A percentile compares a stretch with the other conserved stretches of the same genome.
phyloP scores from a whole-genome alignment of 37 sponge, comb jelly and placozoan genomes.

The Chondrilla cf. caribensis region DNA sequence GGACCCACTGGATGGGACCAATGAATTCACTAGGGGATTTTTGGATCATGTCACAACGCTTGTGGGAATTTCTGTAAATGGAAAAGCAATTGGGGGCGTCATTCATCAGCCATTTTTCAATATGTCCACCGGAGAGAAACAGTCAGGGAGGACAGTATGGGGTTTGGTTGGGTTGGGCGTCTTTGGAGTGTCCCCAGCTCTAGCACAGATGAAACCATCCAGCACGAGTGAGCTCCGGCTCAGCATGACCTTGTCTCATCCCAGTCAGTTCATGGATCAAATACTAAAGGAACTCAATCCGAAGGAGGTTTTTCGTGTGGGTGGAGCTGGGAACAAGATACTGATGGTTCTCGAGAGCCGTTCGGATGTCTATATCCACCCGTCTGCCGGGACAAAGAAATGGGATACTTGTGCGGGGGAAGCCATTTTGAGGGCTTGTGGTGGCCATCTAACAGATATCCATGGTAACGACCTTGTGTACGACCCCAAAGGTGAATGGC shows the following conservation, averaged over 20 bases:
- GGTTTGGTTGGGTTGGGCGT: conserved; percentile 82
- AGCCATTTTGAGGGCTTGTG: conserved; percentile 69
- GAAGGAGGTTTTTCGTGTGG: conserved; percentile 33
- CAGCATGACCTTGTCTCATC: conserved; percentile 64
- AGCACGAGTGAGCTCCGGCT: conserved; percentile 11
- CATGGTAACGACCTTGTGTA: conserved; percentile 64
- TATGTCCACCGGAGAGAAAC: neutral
- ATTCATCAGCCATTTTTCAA: conserved; percentile 87
- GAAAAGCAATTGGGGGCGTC: conserved; percentile 84
- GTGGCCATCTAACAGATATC: conserved; percentile 80
- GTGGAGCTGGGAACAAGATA: conserved; percentile 90
- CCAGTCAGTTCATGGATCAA: conserved; percentile 31
- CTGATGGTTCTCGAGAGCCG: conserved; percentile 81
- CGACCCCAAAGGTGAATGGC: conserved; percentile 6
- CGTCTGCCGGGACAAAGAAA: conserved; percentile 80
- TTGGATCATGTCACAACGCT: conserved; percentile 86
- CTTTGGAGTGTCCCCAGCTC: conserved; percentile 32
- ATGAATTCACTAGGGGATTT: conserved; percentile 88
- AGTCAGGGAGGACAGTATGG: conserved; percentile 80
- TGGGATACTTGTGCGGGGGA: conserved; percentile 99
- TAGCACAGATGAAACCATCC: neutral
- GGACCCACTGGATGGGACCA: conserved; percentile 98
- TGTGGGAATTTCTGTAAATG: conserved; percentile 82
- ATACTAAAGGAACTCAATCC: conserved; percentile 47
- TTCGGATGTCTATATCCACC: conserved; percentile 81